Conservation (phyloP, 64 coral and sea anemone species). For the Astreopora myriophthalma region DNA sequence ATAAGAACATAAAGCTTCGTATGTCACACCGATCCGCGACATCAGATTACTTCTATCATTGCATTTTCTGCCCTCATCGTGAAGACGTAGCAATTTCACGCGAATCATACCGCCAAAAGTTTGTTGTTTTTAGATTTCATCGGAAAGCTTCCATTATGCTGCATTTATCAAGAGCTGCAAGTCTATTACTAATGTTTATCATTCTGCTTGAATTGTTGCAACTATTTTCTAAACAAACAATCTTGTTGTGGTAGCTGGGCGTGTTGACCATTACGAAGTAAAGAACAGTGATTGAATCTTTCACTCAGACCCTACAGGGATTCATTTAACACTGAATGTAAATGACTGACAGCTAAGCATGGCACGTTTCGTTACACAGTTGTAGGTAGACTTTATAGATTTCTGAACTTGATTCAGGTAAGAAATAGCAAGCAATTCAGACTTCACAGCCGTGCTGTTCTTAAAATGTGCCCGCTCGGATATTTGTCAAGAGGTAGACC, state of each 20-base stretch:
- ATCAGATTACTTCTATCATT: background rate
- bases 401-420: too few relatives aligned
- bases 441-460: too few relatives aligned
- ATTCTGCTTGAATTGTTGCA: background rate
- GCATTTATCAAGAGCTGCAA: background rate
- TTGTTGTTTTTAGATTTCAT: constrained; percentile 45
- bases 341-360: background rate
- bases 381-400: too few relatives aligned
- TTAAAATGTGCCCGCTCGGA: too few relatives aligned
- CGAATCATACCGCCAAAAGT: background rate
- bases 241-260: background rate
- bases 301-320: background rate
- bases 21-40: background rate
- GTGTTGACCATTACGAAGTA: background rate
- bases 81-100: background rate
- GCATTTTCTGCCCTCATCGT: background rate
- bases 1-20: too few relatives aligned
- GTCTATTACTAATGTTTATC: constrained; percentile 2
- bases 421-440: too few relatives aligned
- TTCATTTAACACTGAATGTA: background rate
- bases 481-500: too few relatives aligned
- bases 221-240: constrained; percentile 23
- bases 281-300: background rate
- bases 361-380: too few relatives aligned
- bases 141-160: constrained; percentile 22